Base-by-base conservation (phyloP, 2,797 vertebrate species). In the Chelon auratus region DNA sequence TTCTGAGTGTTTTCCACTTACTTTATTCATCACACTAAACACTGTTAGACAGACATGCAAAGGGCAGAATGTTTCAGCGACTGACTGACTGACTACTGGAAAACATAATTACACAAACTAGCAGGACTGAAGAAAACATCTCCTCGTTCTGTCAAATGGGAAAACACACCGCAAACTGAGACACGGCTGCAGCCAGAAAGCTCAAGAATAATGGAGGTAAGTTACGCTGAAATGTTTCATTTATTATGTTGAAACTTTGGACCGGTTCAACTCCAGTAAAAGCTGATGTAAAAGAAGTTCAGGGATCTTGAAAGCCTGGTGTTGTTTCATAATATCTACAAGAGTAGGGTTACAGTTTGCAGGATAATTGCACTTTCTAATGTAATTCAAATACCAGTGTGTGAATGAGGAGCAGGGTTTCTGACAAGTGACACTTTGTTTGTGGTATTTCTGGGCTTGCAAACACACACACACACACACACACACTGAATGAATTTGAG, bases 131-230 rank as follows among this genome's bases (percentile, higher is more conserved):
- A 43, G 48, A 68, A 71, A 72, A 62, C 42, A 54, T 50, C 0
- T 13, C 18, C 50, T 78, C 8, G 42, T 73, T 63, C 68, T 69
- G n/a, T 59, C 17, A 54, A 59, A 58, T 40, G 11, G 50, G 60
- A 40, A 17, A 47, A n/a, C 33, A 50, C 22, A 13, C 42, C 33
- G 9, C 62, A 68, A 72, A 65, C 12, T 40, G 54, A 61, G 72
- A 63, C 40, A 37, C 66, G 36, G 47, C 74, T 69, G 17, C 30
- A 53, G 57, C 14, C 24, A 26, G 51, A 30, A 43, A 75, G 67
- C 68, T 22, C 61, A 53, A 60, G 43, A 75, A 75, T 2, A 13
- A 92, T 93, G 91, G 93, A 93, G 90, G 94, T 95, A 82, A 83
- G 92, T 89, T 51, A 33, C 53, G 15, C 42, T 81, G 8, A 40